Evolutionary conservation across 1,140 invertebrate species (phyloP).

Genomic region (Pachyrhynchus sulphureomaculatus): DNA sequence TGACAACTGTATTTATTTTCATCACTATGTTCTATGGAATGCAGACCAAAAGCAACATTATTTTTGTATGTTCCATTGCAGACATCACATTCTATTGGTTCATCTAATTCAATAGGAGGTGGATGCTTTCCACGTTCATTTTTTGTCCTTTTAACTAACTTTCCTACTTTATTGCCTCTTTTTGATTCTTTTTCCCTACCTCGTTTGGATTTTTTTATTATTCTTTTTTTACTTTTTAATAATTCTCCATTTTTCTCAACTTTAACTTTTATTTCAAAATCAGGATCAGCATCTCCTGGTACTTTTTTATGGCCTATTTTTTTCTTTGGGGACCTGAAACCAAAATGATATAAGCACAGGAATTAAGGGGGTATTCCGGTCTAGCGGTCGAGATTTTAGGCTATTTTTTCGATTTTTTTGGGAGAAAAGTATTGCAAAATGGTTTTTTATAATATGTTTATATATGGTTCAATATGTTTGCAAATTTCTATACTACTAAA

Average conservation of each 20-base stretch:
- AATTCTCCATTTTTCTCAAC: neutral
- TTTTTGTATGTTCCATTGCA: conserved; percentile 43
- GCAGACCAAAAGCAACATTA: conserved; percentile 39
- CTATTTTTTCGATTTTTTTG: too few species aligned
- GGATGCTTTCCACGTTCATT: conserved; percentile 50
- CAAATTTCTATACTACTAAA: too few species aligned
- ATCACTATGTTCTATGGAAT: conserved; percentile 44
- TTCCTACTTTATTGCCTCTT: conserved; percentile 9
- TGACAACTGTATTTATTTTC: conserved; percentile 50
- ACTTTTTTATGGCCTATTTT: neutral
- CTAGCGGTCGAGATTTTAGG: too few species aligned
- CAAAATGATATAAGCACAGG: neutral
- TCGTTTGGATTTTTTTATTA: neutral
- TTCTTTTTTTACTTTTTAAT: neutral
- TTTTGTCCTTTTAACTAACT: conserved; percentile 5
- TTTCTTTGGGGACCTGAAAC: conserved; percentile 3
- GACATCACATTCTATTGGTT: conserved; percentile 41
- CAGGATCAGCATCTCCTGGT: neutral
- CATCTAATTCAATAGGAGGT: conserved; percentile 53
- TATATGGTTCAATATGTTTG: too few species aligned
- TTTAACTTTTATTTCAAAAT: conserved; percentile 17
- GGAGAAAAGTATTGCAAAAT: too few species aligned
- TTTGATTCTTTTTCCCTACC: conserved; percentile 18
- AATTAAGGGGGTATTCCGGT: too few species aligned
- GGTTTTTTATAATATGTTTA: too few species aligned